Evolutionary conservation across 2,113 vertebrate genomes (phyloP).

Genomic region (Coptodon bakossiorum): DNA sequence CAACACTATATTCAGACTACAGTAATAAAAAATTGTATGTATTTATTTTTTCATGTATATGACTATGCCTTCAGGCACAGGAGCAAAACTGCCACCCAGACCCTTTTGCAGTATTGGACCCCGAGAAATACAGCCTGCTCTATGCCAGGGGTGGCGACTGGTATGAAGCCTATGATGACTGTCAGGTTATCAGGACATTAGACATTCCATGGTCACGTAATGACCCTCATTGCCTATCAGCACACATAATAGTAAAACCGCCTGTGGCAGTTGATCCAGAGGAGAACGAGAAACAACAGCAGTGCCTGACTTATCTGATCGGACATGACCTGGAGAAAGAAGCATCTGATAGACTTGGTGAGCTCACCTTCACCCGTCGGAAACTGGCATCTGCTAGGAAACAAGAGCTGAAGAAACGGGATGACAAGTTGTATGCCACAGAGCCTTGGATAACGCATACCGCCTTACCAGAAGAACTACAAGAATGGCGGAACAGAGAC

Average conservation of each 20-base stretch:
- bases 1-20: neutral
- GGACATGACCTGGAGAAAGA: slow-evolving; percentile 63
- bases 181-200: slow-evolving; percentile 67
- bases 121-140: slow-evolving; percentile 64
- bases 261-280: slow-evolving; percentile 28
- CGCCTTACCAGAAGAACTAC: slow-evolving; percentile 48
- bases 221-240: slow-evolving; percentile 11
- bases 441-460: slow-evolving; percentile 68
- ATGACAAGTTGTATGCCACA: slow-evolving; percentile 53
- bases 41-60: neutral
- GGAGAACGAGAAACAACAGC: slow-evolving; percentile 29
- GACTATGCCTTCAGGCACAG: slow-evolving; percentile 35
- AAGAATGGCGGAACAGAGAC: slow-evolving; percentile 27
- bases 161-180: slow-evolving; percentile 75
- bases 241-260: slow-evolving; percentile 46
- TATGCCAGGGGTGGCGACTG: slow-evolving; percentile 56
- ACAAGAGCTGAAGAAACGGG: slow-evolving; percentile 55
- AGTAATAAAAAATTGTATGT: neutral
- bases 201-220: slow-evolving; percentile 62
- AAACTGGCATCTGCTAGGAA: slow-evolving; percentile 65
- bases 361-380: slow-evolving; percentile 69
- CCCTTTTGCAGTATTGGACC: slow-evolving; percentile 60
- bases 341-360: slow-evolving; percentile 53
- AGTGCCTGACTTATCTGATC: slow-evolving; percentile 56
- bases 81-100: slow-evolving; percentile 43